Percentiles rank a stretch among this genome's conserved stretches.
phyloP scores from a whole-genome alignment of 2,113 vertebrate genomes.

The Rhinopomastus cyanomelas region DNA sequence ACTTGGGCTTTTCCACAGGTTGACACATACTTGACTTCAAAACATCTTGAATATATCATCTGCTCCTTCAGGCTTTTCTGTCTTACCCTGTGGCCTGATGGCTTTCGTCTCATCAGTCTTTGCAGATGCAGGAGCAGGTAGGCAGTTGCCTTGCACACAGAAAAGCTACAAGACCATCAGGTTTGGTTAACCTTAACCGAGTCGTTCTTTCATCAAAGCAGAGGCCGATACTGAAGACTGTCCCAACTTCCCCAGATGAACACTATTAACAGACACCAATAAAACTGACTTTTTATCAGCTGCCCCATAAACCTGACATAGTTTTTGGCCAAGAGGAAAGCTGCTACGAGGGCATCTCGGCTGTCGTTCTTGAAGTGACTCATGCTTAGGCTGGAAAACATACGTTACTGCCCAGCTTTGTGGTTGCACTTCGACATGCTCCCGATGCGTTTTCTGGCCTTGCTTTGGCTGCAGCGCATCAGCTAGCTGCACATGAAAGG shows the following conservation, averaged over 20 bases:
- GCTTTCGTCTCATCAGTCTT: background rate
- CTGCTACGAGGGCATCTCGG: background rate
- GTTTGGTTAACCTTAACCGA: background rate
- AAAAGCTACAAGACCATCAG: background rate
- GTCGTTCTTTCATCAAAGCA: background rate
- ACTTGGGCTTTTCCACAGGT: background rate
- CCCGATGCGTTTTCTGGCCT: background rate
- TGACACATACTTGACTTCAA: background rate
- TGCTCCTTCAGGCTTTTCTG: background rate
- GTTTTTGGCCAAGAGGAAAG: background rate
- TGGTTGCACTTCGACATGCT: background rate
- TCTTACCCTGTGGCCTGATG: background rate
- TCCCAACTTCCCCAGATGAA: background rate
- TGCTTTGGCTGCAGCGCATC: background rate
- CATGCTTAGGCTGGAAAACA: background rate
- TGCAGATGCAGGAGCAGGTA: background rate
- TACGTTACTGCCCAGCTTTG: background rate
- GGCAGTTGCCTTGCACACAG: background rate
- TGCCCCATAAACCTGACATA: background rate
- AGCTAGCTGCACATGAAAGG: background rate
- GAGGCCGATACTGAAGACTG: background rate
- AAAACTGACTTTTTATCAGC: slow-evolving; percentile 8
- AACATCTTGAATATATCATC: background rate
- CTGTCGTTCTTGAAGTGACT: background rate
- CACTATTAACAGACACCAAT: background rate